A percentile compares a stretch with the other conserved stretches of the same genome.
These are phyloP conservation scores for Drosophila albomicans DNA, from an alignment of 1,140 invertebrate genomes.

Conservation along the genomic window DNA sequence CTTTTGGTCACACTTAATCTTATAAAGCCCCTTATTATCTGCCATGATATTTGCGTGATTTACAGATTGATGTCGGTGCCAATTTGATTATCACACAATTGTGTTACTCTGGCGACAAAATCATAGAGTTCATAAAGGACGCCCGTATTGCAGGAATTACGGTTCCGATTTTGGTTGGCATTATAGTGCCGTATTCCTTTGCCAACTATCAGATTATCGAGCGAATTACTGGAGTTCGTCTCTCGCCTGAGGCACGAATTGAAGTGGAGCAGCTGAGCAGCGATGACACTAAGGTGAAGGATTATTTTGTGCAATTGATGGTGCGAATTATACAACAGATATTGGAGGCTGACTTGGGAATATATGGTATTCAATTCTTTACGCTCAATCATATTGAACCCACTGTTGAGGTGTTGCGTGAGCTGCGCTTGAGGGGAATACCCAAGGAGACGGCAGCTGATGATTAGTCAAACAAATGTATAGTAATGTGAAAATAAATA, in stretches of 20 bases:
- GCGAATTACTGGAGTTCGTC: not conserved
- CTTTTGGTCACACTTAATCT: too few species aligned
- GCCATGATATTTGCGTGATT: not conserved
- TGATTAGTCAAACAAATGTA: not conserved
- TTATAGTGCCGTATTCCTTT: slow-evolving; percentile 21
- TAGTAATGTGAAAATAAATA: too few species aligned
- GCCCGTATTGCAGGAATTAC: slow-evolving; percentile 15
- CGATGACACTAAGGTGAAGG: not conserved
- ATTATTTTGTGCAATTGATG: slow-evolving; percentile 9
- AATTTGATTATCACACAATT: slow-evolving; percentile 42
- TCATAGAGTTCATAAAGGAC: slow-evolving; percentile 8
- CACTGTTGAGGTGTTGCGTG: not conserved
- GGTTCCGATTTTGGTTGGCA: slow-evolving; percentile 25
- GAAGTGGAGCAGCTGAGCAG: not conserved
- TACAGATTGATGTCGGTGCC: slow-evolving; percentile 34
- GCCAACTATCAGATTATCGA: not conserved
- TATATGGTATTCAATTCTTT: slow-evolving; percentile 16
- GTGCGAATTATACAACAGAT: slow-evolving; percentile 2
- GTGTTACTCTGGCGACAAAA: slow-evolving; percentile 17
- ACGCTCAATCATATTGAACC: not conserved
- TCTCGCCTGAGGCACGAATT: not conserved
- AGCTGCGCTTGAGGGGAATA: not conserved
- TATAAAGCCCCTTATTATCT: too few species aligned
- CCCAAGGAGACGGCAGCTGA: not conserved
- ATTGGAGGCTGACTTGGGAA: not conserved